A percentile compares a stretch with the other conserved stretches of the same genome.
phyloP scores from a whole-genome alignment of 2,888 invertebrate genomes.

The Apocheima hispidaria region DNA sequence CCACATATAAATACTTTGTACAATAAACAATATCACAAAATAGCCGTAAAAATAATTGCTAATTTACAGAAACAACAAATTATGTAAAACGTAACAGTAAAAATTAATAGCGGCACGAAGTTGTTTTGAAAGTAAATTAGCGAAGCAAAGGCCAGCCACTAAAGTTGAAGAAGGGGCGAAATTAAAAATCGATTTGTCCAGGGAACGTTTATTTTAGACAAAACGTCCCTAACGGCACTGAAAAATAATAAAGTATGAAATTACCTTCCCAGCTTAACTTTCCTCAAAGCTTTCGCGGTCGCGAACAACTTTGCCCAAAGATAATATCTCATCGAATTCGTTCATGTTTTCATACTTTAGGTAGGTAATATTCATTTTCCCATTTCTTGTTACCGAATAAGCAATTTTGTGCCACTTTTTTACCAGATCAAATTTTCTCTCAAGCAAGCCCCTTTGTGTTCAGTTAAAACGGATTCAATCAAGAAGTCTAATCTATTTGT shows the following conservation, averaged over 20 bases:
- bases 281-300: conserved; percentile 54
- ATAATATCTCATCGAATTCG: conserved; percentile 57
- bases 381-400: conserved; percentile 45
- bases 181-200: conserved; percentile 61
- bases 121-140: conserved; percentile 40
- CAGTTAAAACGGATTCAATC: conserved; percentile 23
- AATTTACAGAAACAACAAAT: conserved; percentile 19
- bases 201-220: conserved; percentile 62
- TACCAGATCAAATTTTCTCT: conserved; percentile 21
- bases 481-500: conserved; percentile 23
- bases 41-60: background rate
- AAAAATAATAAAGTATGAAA: conserved; percentile 73
- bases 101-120: conserved; percentile 31
- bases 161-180: conserved; percentile 40
- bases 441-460: conserved; percentile 19
- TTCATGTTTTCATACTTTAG: conserved; percentile 36
- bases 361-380: conserved; percentile 41
- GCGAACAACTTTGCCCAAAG: conserved; percentile 56
- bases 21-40: background rate
- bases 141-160: conserved; percentile 33
- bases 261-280: conserved; percentile 67
- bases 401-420: conserved; percentile 43
- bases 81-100: conserved; percentile 22
- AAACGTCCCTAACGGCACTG: conserved; percentile 57
- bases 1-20: too few relatives aligned